These are phyloP conservation scores for Mus pahari DNA, from an alignment of 2,113 vertebrate genomes.

Conservation along the genomic window DNA sequence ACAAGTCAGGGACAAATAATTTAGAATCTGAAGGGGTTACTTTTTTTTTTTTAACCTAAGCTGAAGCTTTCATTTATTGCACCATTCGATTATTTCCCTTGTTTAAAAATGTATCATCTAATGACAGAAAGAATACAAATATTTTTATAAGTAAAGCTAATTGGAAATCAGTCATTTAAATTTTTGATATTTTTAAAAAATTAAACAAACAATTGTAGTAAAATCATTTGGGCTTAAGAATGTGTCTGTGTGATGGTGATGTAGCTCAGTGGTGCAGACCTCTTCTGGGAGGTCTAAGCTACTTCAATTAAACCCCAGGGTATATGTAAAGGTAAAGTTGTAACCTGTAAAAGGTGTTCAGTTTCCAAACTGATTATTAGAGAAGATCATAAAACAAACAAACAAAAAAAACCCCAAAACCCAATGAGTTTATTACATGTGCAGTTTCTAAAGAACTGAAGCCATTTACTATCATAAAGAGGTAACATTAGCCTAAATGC, in stretches of 20 bases:
- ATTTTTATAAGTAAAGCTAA: conserved; percentile 24
- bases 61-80: background rate
- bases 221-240: conserved; percentile 34
- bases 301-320: background rate
- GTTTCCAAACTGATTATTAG: conserved; percentile 46
- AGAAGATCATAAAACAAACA: background rate
- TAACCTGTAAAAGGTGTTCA: conserved; percentile 49
- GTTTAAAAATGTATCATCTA: conserved; percentile 47
- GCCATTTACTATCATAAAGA: conserved; percentile 9
- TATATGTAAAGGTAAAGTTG: background rate
- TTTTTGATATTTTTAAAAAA: background rate
- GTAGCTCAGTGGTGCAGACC: background rate
- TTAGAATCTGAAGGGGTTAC: background rate
- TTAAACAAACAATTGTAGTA: background rate
- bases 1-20: background rate
- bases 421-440: background rate
- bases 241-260: background rate
- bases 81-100: background rate
- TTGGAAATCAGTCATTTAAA: background rate
- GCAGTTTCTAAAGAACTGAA: conserved; percentile 18
- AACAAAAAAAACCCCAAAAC: background rate
- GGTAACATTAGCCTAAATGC: conserved; percentile 35
- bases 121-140: conserved; percentile 11
- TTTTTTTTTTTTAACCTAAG: background rate
- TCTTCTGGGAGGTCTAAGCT: background rate